Conservation (phyloP, 2,797 vertebrate species). For the Tolypeutes matacus region DNA sequence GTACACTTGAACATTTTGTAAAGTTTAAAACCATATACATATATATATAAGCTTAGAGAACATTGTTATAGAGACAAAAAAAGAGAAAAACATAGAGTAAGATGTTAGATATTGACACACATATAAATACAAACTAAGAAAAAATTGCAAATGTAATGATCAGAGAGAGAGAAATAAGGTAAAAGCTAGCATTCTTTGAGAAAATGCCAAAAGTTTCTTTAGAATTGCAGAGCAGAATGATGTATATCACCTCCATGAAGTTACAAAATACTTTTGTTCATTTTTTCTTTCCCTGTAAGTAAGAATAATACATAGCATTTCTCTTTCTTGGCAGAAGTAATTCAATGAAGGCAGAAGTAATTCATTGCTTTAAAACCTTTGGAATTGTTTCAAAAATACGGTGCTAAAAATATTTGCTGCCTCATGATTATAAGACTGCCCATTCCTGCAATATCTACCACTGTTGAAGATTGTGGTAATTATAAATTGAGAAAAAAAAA, state of each 20-base stretch:
- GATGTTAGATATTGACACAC: not conserved
- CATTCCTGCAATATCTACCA: not conserved
- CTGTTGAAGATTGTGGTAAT: not conserved
- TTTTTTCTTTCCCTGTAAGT: not conserved
- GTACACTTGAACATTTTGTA: not conserved
- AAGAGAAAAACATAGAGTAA: not conserved
- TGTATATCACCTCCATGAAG: not conserved
- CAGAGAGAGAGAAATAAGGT: not conserved
- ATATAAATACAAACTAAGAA: not conserved
- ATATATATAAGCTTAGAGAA: not conserved
- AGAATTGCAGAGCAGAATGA: not conserved
- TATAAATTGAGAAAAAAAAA: constrained; percentile 15
- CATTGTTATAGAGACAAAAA: not conserved
- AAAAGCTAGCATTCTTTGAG: not conserved
- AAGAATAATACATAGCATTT: not conserved
- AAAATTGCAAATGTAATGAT: not conserved
- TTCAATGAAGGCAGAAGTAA: not conserved
- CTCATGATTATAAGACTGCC: constrained; percentile 24
- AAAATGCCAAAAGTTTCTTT: constrained; percentile 40
- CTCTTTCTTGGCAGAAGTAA: not conserved
- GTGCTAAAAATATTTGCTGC: not conserved
- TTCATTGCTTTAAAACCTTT: not conserved
- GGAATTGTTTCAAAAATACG: constrained; percentile 9
- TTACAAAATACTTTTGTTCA: not conserved
- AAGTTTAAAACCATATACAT: not conserved